Conservation (phyloP, 2,888 invertebrate genomes). For the Lepetodrilus schrolli region DNA sequence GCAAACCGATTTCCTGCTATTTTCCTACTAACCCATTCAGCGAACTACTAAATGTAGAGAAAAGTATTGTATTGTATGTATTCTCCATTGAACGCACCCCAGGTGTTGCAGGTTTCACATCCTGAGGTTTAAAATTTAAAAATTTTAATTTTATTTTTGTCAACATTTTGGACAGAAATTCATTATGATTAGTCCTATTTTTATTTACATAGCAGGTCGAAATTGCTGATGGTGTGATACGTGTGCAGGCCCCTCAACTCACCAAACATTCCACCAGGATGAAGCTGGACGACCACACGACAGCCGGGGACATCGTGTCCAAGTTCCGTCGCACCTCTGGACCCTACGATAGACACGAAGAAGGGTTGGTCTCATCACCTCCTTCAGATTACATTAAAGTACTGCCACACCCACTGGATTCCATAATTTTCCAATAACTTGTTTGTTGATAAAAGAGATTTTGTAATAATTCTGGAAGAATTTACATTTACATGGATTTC, state of each 20-base stretch:
- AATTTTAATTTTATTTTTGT: no score
- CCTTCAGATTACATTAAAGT: neutral
- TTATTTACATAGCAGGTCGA: slow-evolving; percentile 50
- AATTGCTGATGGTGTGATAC: slow-evolving; percentile 65
- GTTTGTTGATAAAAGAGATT: no score
- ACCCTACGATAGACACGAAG: neutral
- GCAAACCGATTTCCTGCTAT: no score
- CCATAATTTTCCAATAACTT: no score
- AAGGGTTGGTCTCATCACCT: neutral
- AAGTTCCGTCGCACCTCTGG: slow-evolving; percentile 67
- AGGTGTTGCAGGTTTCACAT: neutral
- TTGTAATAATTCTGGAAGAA: neutral
- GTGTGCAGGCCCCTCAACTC: slow-evolving; percentile 67
- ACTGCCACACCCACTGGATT: no score
- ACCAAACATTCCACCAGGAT: slow-evolving; percentile 70
- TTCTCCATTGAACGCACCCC: no score
- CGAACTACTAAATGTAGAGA: no score
- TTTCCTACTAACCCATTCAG: no score
- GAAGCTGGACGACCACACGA: slow-evolving; percentile 74
- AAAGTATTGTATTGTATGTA: no score
- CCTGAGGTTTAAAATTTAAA: neutral
- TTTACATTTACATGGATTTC: neutral
- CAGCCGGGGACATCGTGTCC: slow-evolving; percentile 77
- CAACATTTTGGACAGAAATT: neutral
- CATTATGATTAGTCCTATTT: neutral